Evolutionary conservation across 2,888 invertebrate genomes (phyloP).

Genomic region (Leptinotarsa juncta): DNA sequence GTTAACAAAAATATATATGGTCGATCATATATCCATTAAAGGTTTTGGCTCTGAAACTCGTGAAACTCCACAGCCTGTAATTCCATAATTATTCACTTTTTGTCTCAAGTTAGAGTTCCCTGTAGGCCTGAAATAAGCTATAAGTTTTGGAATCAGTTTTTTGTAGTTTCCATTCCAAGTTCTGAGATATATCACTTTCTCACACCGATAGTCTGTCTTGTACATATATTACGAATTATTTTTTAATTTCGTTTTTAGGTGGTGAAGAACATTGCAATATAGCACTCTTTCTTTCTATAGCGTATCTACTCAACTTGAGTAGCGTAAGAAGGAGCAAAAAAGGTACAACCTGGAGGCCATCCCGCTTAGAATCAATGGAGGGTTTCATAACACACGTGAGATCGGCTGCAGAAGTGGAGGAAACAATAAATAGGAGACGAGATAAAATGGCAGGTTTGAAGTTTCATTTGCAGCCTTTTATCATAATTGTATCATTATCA

Average conservation of each 20-base stretch:
- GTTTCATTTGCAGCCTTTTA: constrained; percentile 23
- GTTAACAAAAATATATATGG: no score
- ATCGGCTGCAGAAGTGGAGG: constrained; percentile 23
- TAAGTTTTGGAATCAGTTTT: no score
- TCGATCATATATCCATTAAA: no score
- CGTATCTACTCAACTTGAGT: constrained; percentile 9
- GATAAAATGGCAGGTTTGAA: constrained; percentile 27
- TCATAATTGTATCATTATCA: constrained; percentile 17
- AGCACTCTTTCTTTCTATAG: constrained; percentile 17
- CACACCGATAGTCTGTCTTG: no score
- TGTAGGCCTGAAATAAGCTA: no score
- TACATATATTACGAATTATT: no score
- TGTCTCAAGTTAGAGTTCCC: background rate
- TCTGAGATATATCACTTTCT: no score
- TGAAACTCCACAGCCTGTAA: background rate
- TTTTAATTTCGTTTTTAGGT: constrained; percentile 11
- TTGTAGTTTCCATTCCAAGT: no score
- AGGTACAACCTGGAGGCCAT: constrained; percentile 21
- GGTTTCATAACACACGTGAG: constrained; percentile 18
- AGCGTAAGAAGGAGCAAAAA: constrained; percentile 17
- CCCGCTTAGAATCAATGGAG: constrained; percentile 18
- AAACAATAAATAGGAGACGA: constrained; percentile 23
- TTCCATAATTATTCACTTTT: background rate
- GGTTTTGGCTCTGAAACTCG: background rate
- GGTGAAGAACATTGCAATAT: constrained; percentile 13